Conservation (phyloP, 2,888 invertebrate genomes). For the Gastracanthus pulcherrimus region DNA sequence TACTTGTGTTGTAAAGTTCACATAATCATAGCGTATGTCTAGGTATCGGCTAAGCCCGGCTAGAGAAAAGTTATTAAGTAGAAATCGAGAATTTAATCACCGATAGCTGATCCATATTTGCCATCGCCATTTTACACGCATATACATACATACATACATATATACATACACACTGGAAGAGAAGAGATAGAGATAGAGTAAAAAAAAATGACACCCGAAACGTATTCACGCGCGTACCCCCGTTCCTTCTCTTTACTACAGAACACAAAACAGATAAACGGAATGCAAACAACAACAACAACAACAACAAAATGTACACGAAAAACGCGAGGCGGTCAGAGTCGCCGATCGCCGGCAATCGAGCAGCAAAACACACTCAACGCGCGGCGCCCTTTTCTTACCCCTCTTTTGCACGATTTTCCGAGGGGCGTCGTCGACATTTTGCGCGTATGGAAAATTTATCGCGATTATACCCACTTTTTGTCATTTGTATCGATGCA, state of each 20-base stretch:
- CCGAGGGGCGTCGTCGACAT: conserved; percentile 2
- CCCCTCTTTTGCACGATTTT: conserved; percentile 23
- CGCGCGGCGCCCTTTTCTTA: conserved; percentile 5
- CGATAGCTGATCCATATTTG: conserved; percentile 75
- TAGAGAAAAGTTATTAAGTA: conserved; percentile 69
- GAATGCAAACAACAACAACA: background rate
- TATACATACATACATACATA: conserved; percentile 26
- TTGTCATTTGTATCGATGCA: background rate
- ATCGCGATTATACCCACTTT: background rate
- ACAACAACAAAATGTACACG: background rate
- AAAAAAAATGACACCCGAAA: background rate
- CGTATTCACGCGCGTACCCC: conserved; percentile 40
- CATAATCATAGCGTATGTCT: conserved; percentile 75
- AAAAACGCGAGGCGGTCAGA: background rate
- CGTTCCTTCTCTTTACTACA: conserved; percentile 18
- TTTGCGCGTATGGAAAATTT: too few species aligned
- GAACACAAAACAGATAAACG: background rate
- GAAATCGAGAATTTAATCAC: conserved; percentile 73
- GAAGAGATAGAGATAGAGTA: background rate
- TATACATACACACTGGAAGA: background rate
- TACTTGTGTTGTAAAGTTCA: conserved; percentile 78
- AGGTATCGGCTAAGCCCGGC: conserved; percentile 74
- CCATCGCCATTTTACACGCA: conserved; percentile 68
- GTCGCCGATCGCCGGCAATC: conserved; percentile 55
- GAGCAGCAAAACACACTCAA: too few species aligned